Conservation (phyloP, 2,888 invertebrate genomes). For the Drosophila hamatofila region DNA sequence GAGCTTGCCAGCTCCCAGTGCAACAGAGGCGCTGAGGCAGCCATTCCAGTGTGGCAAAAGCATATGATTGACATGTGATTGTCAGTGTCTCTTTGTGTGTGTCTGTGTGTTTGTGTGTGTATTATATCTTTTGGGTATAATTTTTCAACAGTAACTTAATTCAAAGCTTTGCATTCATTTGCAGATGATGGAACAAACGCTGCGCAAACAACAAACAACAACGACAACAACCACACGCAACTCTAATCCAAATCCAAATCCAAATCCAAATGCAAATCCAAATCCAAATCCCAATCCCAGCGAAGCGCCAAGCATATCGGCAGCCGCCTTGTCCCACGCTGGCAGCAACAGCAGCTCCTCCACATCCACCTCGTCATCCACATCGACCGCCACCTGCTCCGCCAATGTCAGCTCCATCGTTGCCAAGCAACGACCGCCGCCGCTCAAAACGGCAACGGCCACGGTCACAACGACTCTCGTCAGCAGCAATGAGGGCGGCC, state of each 20-base stretch:
- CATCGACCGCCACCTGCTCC: conserved; percentile 67
- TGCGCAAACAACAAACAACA: conserved; percentile 61
- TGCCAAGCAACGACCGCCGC: conserved; percentile 83
- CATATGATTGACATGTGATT: conserved; percentile 5
- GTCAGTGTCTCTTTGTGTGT: not conserved
- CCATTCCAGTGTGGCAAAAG: not conserved
- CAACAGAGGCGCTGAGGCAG: not conserved
- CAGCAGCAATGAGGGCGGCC: conserved; percentile 74
- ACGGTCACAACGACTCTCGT: conserved; percentile 70
- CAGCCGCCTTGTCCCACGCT: not conserved
- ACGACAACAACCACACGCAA: conserved; percentile 25
- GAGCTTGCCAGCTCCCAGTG: not conserved
- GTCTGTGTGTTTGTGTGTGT: not conserved
- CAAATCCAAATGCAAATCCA: conserved; percentile 8
- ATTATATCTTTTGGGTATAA: not conserved
- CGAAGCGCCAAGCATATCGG: conserved; percentile 56
- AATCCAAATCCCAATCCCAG: conserved; percentile 21
- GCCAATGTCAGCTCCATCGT: conserved; percentile 63
- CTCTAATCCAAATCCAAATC: conserved; percentile 13
- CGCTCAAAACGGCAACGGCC: conserved; percentile 79
- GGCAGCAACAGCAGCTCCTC: conserved; percentile 35
- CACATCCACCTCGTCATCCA: conserved; percentile 51
- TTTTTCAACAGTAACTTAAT: not conserved
- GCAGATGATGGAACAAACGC: conserved; percentile 66
- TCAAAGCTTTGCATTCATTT: conserved; percentile 8